Base-by-base conservation (phyloP, 2,113 vertebrate genomes). In the Rafetus swinhoei region DNA sequence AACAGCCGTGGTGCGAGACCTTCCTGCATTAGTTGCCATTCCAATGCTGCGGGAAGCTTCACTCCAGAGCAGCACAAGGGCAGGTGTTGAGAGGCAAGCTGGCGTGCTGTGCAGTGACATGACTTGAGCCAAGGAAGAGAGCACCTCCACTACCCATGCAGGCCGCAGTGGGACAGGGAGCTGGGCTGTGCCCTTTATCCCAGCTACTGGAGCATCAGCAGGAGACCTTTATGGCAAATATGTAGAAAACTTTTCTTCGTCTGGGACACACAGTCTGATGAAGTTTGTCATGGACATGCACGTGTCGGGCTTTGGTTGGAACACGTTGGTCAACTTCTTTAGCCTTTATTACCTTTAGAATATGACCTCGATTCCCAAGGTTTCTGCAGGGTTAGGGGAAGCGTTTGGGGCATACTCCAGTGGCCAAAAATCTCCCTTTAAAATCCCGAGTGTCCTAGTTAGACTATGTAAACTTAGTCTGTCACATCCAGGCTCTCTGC, bases 151-250 rank as follows among this genome's bases (percentile, higher is more conserved):
- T 35, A n/a, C 32, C n/a, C 10, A 4, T 79, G 35, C 62, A 18
- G 55, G 15, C 7, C 27, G 53, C 45, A 0, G 0, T 74, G 29
- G 0, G 0, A 25, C 6, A 18, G 50, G 2, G 74, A 50, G 69
- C 60, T 6, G 74, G 6, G 9, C 11, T n/a, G 29, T 5, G 57
- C 29, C 77, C 35, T 60, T 27, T 56, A 19, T 54, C 50, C 39
- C 39, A 59, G 59, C 65, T 69, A 52, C 54, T 0, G 2, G 84
- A 84, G 60, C 29, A 0, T 0, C 2, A 52, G 9, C 6, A 14
- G 50, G 72, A 25, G 19, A 52, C 1, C 12, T 9, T 0, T 2
- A 62, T 76, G 0, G 0, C 0, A 1, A n/a, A 69, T 54, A 4
- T 0, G 53, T 57, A 92, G 81, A 32, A 89, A 52, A 56, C 24